These are phyloP conservation scores for Mylabris phalerata DNA, from an alignment of 1,140 invertebrate species.

Conservation along the genomic window DNA sequence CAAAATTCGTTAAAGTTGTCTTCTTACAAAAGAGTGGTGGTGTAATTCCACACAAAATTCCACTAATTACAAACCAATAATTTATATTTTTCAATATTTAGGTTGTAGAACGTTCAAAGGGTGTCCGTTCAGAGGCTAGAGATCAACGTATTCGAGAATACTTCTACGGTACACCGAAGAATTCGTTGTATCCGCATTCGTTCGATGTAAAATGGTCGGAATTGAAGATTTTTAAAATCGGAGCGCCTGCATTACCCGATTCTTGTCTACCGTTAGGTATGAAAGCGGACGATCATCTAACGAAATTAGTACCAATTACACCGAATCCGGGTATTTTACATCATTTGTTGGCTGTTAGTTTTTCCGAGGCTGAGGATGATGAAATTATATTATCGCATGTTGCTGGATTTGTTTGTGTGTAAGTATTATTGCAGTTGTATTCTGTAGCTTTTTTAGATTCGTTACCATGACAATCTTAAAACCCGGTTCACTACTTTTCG, in stretches of 20 bases:
- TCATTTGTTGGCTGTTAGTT: conserved; percentile 82
- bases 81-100: conserved; percentile 34
- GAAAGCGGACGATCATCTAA: conserved; percentile 87
- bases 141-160: conserved; percentile 85
- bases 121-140: conserved; percentile 63
- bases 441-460: too few species aligned
- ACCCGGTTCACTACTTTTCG: too few species aligned
- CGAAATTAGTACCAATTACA: conserved; percentile 79
- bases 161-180: conserved; percentile 81
- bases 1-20: conserved; percentile 86
- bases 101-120: conserved; percentile 78
- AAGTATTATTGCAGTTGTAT: conserved; percentile 47
- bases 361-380: conserved; percentile 66
- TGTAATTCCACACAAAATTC: conserved; percentile 45
- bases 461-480: too few species aligned
- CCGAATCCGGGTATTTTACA: conserved; percentile 72
- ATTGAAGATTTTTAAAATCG: conserved; percentile 89
- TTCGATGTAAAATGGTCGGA: conserved; percentile 86
- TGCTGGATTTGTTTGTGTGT: conserved; percentile 91
- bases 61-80: conserved; percentile 35
- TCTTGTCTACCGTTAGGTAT: conserved; percentile 94
- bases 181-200: conserved; percentile 84
- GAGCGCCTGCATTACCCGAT: conserved; percentile 84
- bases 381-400: conserved; percentile 85
- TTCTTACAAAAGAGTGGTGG: conserved; percentile 95